Evolutionary conservation across 2,888 invertebrate genomes (phyloP).

Genomic region (Osedax fenrisi): DNA sequence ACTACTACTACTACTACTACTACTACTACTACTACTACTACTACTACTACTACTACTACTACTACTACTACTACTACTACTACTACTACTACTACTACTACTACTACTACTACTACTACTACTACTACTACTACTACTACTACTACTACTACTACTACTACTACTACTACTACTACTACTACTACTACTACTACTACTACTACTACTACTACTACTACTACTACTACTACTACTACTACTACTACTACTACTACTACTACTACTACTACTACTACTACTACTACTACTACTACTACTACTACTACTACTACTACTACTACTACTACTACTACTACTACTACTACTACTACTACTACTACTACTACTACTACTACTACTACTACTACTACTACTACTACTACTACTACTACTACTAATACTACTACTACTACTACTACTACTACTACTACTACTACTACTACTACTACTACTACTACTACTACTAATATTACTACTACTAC

Average conservation of each 20-base stretch:
- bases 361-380: constrained; percentile 2
- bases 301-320: neutral
- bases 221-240: neutral
- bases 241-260: neutral
- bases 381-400: too few relatives aligned
- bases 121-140: neutral
- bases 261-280: neutral
- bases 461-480: too few relatives aligned
- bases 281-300: neutral
- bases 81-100: too few relatives aligned
- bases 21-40: too few relatives aligned
- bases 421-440: too few relatives aligned
- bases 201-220: neutral
- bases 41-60: too few relatives aligned
- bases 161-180: neutral
- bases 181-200: neutral
- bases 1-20: too few relatives aligned
- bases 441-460: too few relatives aligned
- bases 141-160: neutral
- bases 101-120: neutral
- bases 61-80: too few relatives aligned
- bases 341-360: neutral
- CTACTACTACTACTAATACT: too few relatives aligned
- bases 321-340: constrained; percentile 2
- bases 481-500: too few relatives aligned